phyloP scores from a whole-genome alignment of 2,888 invertebrate genomes.

The Odontocolon sp. region DNA sequence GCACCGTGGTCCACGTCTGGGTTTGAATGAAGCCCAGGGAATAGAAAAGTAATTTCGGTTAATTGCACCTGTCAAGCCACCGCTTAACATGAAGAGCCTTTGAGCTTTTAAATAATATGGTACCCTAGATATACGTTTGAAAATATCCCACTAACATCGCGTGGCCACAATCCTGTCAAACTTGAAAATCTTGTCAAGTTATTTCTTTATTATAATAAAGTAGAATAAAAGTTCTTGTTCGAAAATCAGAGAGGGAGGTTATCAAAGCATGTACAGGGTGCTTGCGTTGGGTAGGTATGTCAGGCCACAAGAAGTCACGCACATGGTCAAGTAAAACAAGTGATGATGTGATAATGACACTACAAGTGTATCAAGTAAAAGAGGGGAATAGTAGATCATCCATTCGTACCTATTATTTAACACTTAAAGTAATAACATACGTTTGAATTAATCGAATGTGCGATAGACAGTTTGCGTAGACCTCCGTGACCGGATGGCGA shows the following conservation, averaged over 20 bases:
- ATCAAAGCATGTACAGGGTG: slow-evolving; percentile 16
- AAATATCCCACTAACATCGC: slow-evolving; percentile 19
- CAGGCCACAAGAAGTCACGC: background rate
- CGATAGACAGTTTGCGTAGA: slow-evolving; percentile 31
- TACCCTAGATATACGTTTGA: background rate
- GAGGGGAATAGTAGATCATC: too few species aligned
- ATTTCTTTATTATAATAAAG: slow-evolving; percentile 2
- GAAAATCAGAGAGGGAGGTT: background rate
- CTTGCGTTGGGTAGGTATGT: slow-evolving; percentile 7
- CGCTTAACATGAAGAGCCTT: slow-evolving; percentile 19
- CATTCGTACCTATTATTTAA: too few species aligned
- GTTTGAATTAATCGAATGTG: background rate
- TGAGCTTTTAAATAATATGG: slow-evolving; percentile 5
- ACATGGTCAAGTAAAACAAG: too few species aligned
- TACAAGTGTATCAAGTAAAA: too few species aligned
- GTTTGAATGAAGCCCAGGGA: too few species aligned
- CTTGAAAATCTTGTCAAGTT: slow-evolving; percentile 15
- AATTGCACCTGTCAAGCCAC: slow-evolving; percentile 30
- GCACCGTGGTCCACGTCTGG: too few species aligned
- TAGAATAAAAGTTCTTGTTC: slow-evolving; percentile 18
- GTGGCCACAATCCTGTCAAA: slow-evolving; percentile 11
- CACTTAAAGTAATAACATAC: background rate
- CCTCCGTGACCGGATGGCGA: slow-evolving; percentile 54
- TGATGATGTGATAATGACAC: too few species aligned
- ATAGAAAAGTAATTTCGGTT: slow-evolving; percentile 16